phyloP scores from a whole-genome alignment of 2,888 invertebrate genomes.

The Nomada ruficornis region DNA sequence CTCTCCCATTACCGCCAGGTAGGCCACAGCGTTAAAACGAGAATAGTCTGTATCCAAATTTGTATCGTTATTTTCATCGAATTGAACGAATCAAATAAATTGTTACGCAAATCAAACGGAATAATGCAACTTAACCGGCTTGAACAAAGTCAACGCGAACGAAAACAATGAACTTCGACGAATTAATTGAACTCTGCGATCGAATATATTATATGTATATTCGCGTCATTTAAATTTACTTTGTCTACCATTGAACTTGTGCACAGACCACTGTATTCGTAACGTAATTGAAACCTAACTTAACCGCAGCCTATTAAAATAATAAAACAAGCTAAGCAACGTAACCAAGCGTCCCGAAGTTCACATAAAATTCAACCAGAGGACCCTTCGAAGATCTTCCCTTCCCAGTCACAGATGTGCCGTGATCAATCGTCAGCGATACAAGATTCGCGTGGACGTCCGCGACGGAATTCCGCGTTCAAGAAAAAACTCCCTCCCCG shows the following conservation, averaged over 20 bases:
- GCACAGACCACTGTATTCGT: too few species aligned
- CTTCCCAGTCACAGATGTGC: constrained; percentile 21
- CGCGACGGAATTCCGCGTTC: constrained; percentile 18
- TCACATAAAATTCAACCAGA: neutral
- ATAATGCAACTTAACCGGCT: too few species aligned
- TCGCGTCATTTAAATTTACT: too few species aligned
- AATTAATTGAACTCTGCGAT: too few species aligned
- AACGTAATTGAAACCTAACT: too few species aligned
- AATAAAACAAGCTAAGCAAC: too few species aligned
- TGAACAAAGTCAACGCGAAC: too few species aligned
- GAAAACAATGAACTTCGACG: too few species aligned
- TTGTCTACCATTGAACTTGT: too few species aligned
- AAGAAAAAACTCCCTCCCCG: constrained; percentile 46
- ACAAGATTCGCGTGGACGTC: constrained; percentile 8
- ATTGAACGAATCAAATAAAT: neutral
- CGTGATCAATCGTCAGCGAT: constrained; percentile 33
- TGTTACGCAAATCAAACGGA: neutral
- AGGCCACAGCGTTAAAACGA: neutral
- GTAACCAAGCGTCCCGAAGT: too few species aligned
- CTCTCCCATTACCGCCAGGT: neutral
- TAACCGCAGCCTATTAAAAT: too few species aligned
- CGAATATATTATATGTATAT: too few species aligned
- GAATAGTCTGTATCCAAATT: neutral
- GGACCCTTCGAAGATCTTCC: neutral
- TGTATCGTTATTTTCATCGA: neutral